These are phyloP conservation scores for zebrafish (Danio rerio) DNA, from an alignment of 2,113 vertebrate genomes.

Conservation along the genomic window GRCz12tu NC_133178.1:62861501-62862000, in stretches of 20 bases:
- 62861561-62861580: no score
- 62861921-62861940: constrained; percentile 36
- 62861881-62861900: constrained; percentile 47
- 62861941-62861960: constrained; percentile 43
- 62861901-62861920: not conserved
- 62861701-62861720: constrained; percentile 4
- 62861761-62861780: not conserved
- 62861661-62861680: constrained; percentile 28
- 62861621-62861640: constrained; percentile 17
- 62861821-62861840: constrained; percentile 46
- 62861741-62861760: not conserved
- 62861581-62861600: not conserved
- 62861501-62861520: no score
- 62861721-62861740: constrained; percentile 26
- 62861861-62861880: constrained; percentile 35
- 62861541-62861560: no score
- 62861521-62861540: no score
- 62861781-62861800: not conserved
- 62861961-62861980: not conserved
- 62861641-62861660: constrained; percentile 14
- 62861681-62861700: constrained; percentile 15
- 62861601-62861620: constrained; percentile 14
- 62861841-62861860: constrained; percentile 39
- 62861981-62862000: not conserved
- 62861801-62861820: constrained; percentile 48